Percentiles rank a stretch among this genome's conserved stretches.
These are phyloP conservation scores for Noturus placidus DNA, from an alignment of 2,113 vertebrate species.

Conservation along the genomic window DNA sequence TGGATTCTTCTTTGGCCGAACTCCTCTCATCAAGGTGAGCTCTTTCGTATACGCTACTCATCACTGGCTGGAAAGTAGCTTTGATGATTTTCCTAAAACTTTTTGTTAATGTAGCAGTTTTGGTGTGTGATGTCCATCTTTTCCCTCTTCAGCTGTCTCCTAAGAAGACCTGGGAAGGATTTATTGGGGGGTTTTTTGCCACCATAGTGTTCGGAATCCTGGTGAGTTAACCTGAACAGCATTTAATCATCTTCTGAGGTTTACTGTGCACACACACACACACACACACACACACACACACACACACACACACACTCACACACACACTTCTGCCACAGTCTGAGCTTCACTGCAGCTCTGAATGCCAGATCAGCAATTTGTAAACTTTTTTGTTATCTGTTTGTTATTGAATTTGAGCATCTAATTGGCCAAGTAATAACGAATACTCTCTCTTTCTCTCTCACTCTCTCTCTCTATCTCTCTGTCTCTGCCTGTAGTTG, in stretches of 20 bases:
- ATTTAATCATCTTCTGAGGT: neutral
- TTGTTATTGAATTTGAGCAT: too few species aligned
- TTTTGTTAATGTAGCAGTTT: neutral
- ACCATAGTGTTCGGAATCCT: constrained; percentile 92
- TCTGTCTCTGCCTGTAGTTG: constrained; percentile 69
- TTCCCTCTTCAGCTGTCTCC: constrained; percentile 84
- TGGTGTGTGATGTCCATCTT: neutral
- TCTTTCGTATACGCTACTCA: neutral
- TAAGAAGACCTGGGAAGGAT: constrained; percentile 99
- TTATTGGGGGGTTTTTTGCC: constrained; percentile 94
- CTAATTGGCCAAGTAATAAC: too few species aligned
- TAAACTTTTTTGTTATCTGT: neutral
- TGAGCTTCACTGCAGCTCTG: neutral
- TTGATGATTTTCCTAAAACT: neutral
- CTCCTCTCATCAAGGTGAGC: constrained; percentile 92
- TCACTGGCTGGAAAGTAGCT: neutral
- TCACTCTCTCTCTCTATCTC: neutral
- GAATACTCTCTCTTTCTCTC: too few species aligned
- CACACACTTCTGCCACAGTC: neutral
- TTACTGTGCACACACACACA: neutral
- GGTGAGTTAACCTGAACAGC: constrained; percentile 69
- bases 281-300: too few species aligned
- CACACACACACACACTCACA: neutral
- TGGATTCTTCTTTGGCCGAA: constrained; percentile 98
- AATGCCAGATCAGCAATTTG: neutral